Evolutionary conservation across 2,113 vertebrate species (phyloP).

Genomic region (Myiozetetes cayanensis): DNA sequence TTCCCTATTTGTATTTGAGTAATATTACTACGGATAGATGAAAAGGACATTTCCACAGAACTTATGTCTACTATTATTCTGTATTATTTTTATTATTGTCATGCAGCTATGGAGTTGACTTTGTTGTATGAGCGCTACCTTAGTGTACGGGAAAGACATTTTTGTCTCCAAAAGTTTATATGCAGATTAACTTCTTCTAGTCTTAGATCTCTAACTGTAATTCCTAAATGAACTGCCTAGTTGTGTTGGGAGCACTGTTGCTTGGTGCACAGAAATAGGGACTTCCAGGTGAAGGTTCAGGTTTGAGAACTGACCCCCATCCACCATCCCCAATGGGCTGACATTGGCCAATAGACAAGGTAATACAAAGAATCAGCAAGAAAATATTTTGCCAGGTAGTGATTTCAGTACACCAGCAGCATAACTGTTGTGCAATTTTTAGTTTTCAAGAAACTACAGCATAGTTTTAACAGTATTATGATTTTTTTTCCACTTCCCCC

Average conservation of each 20-base stretch:
- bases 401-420: neutral
- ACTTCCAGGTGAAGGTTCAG: neutral
- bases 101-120: neutral
- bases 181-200: neutral
- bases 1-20: neutral
- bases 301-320: neutral
- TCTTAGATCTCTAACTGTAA: neutral
- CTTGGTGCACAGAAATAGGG: neutral
- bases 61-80: neutral
- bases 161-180: neutral
- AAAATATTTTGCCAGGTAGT: neutral
- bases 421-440: neutral
- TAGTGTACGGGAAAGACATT: neutral
- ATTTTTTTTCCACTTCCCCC: fast-evolving
- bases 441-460: neutral
- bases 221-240: neutral
- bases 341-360: neutral
- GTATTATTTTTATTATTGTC: neutral
- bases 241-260: neutral
- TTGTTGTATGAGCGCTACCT: neutral
- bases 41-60: neutral
- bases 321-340: no score
- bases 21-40: neutral
- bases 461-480: neutral
- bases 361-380: neutral